A percentile compares a stretch with the other conserved stretches of the same genome.
Conservation (phyloP, 2,888 invertebrate genomes). For the Coelinius sp. region DNA sequence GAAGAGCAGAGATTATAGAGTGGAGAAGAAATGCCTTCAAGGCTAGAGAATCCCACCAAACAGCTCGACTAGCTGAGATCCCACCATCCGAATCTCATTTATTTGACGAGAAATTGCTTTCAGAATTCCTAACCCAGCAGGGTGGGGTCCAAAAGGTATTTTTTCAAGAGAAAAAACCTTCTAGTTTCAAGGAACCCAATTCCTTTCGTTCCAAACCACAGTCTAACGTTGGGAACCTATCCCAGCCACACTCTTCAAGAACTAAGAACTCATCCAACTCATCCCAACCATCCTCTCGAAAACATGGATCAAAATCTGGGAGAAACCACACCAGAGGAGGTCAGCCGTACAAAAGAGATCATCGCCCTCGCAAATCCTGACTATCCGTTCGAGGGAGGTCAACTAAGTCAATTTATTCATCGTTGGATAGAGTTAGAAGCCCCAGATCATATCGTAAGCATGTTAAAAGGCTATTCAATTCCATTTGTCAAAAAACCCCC, state of each 20-base stretch:
- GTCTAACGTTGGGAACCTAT: background rate
- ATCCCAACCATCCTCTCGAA: background rate
- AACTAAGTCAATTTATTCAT: background rate
- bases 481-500: background rate
- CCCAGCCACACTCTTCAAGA: background rate
- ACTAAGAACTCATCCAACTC: background rate
- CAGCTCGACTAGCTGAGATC: slow-evolving; percentile 30
- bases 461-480: background rate
- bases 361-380: background rate
- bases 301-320: background rate
- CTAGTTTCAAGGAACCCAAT: background rate
- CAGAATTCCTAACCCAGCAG: slow-evolving; percentile 26
- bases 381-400: background rate
- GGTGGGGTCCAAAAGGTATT: slow-evolving; percentile 6
- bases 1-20: slow-evolving; percentile 32
- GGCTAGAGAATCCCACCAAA: slow-evolving; percentile 12
- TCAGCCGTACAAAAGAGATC: background rate
- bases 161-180: background rate
- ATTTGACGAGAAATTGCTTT: slow-evolving; percentile 28
- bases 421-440: background rate
- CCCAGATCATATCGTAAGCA: background rate
- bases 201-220: background rate
- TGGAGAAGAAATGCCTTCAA: slow-evolving; percentile 25
- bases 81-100: slow-evolving; percentile 35
- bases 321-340: background rate